Evolutionary conservation across 1,140 invertebrate species (phyloP), one percentile per base, ranked within the genome.

Genomic region (Tetramorium parvispinum): DNA sequence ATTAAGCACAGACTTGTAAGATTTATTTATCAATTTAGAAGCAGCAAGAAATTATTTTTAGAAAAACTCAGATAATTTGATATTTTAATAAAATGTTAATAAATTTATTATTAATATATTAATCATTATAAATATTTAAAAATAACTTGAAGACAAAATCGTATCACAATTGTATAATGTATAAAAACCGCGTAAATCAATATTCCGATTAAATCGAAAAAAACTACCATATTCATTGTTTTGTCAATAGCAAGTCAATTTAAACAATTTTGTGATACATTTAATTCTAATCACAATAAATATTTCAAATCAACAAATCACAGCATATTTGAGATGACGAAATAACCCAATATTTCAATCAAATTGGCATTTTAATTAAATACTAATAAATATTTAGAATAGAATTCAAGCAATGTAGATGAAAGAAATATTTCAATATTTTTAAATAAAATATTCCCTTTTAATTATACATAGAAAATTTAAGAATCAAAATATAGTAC

Each of bases 101-200:
- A 51, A 46, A 0, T 51, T 16, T n/a, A n/a, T 71, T 73, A 6
- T 73, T 11, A 46, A 24, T 24, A 6, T 24, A 1, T 53, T 18
- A 70, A 71, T 1, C 53, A 18, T 32, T 70, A 4, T 70, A 71
- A 71, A 73, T 73, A 55, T 73, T 53, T 11, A 53, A 71, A 73
- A 32, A 13, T 49, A 46, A 68, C 0, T 49, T 24, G 0, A 0
- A 24, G 2, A 49, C 40, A 24, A 68, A 68, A 68, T 68, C 5
- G 43, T 24, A 1, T 68, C 21, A 40, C 0, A 49, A 68, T 43
- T 66, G 8, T 68, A 16, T 0, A n/a, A n/a, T n/a, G n/a, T n/a
- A 68, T 46, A 1, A 68, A 46, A 46, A 6, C n/a, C 18, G 16
- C 24, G 18, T 63, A 63, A 63, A 63, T 66, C n/a, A 2, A 6